Conservation (phyloP, 2,113 vertebrate genomes). For the Vanacampus margaritifer region DNA sequence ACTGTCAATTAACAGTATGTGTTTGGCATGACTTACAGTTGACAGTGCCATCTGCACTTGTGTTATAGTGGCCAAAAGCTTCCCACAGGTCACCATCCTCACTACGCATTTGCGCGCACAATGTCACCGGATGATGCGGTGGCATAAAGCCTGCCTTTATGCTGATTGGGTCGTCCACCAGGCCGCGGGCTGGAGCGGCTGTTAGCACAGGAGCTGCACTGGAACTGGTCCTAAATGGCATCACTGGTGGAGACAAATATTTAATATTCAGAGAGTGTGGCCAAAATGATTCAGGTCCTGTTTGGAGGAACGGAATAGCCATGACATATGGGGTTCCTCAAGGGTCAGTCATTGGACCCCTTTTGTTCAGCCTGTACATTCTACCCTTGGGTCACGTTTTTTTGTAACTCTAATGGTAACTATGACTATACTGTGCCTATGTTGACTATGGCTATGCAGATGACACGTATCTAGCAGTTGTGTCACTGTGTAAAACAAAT, state of each 20-base stretch:
- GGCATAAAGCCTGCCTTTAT: conserved; percentile 48
- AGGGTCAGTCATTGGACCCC: too few species aligned
- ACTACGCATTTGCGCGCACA: conserved; percentile 49
- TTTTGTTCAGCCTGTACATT: too few species aligned
- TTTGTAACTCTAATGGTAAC: too few species aligned
- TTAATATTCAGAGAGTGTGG: not conserved
- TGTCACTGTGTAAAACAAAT: too few species aligned
- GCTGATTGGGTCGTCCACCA: conserved; percentile 54
- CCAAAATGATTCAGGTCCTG: too few species aligned
- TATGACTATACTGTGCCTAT: too few species aligned
- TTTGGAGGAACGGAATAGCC: too few species aligned
- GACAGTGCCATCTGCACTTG: conserved; percentile 41
- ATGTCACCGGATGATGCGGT: conserved; percentile 42
- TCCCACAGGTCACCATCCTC: conserved; percentile 65
- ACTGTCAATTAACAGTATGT: not conserved
- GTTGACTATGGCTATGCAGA: too few species aligned
- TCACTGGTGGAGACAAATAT: not conserved
- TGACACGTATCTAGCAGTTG: too few species aligned
- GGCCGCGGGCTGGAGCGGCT: conserved; percentile 42
- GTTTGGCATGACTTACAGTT: conserved; percentile 47
- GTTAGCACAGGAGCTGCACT: conserved; percentile 41
- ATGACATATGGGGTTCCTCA: too few species aligned
- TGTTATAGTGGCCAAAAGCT: conserved; percentile 53
- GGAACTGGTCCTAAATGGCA: conserved; percentile 34
- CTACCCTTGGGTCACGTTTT: too few species aligned